Base-by-base conservation (phyloP, 2,797 vertebrate genomes). In the Rhadinocentrus ornatus region DNA sequence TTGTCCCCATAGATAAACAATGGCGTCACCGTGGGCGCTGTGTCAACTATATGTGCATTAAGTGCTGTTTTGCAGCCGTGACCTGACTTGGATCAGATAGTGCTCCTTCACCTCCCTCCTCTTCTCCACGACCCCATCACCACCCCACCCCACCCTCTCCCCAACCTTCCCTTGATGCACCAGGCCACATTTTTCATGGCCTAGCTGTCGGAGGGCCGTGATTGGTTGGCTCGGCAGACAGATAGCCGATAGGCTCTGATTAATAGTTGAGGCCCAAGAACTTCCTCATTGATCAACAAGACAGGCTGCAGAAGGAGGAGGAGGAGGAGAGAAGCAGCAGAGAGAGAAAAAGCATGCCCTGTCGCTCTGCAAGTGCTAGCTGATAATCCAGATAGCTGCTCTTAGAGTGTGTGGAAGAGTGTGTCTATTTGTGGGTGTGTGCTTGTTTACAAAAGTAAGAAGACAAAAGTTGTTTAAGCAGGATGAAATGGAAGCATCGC, bases 161-260 rank as follows among this genome's bases (percentile, higher is more conserved):
- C 62, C 73, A 67, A 20, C 84, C 77, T 46, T 63, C 80, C 73
- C 79, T 75, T 31, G 66, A 74, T 85, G 85, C 78, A 66, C 81
- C 72, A 60, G 83, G 82, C 78, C 87, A 93, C 93, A 95, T 95
- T 94, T 94, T 93, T 95, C 93, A 94, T 91, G 90, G 88, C 86
- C 91, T 84, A 90, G 93, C 94, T 95, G 94, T 94, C 93, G 78
- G 86, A 88, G 76, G 56, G 67, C 86, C 74, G 84, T 94, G 93
- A 95, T 95, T 95, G 94, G 94, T 94, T 93, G 93, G 92, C 92
- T 79, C 85, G 39, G 91, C 75, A 89, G 94, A 95, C 94, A 94
- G 93, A 94, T 94, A 92, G 90, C 93, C 94, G 92, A 95, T 94
- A 93, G 93, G 91, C 86, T 87, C 92, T 95, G 94, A 95, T 95